Base-by-base conservation (phyloP, 2,888 invertebrate species). In the Parnassius mnemosyne region DNA sequence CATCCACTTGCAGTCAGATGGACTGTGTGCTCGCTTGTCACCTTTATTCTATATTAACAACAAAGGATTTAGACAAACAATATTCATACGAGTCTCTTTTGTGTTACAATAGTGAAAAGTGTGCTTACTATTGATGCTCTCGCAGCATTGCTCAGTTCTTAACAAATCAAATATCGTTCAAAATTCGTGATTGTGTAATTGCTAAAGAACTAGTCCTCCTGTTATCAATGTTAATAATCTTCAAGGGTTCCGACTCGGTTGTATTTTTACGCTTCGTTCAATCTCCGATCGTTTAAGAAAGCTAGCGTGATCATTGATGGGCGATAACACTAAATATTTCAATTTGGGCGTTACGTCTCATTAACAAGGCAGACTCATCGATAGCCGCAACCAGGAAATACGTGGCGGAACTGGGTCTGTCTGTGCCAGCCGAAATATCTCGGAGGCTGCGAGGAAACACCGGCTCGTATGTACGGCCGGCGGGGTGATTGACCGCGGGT, bases 401-500 rank as follows among this genome's bases (percentile, higher is more conserved):
- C 9, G 47, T 34, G 47, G 56, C 13, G 57, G n/a, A 12, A 49
- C 11, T 12, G 43, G 25, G 9, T 25, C 58, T 46, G 44, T 59
- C 52, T 53, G 46, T 53, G 57, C 10, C 34, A n/a, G 49, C 49
- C 51, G 50, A 50, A 42, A 50, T n/a, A 10, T 5, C 43, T 34
- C 49, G 10, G 44, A 47, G 73, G 74, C 61, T 63, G 70, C 71
- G 75, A 71, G 73, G 70, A 69, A 66, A 69, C 68, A 60, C 59
- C 66, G 57, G 12, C 44, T 43, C 13, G 2, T 12, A 43, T 10
- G 11, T 16, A 13, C 65, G 70, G 66, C 67, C 71, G 72, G 74
- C 72, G 76, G 75, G 87, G 86, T 89, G 82, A 79, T 78, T 77
- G 89, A 85, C 87, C 86, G 83, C 79, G 79, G 78, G 77, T 75